Conservation (phyloP, 2,797 vertebrate genomes). For the Poeciliopsis gracilis region DNA sequence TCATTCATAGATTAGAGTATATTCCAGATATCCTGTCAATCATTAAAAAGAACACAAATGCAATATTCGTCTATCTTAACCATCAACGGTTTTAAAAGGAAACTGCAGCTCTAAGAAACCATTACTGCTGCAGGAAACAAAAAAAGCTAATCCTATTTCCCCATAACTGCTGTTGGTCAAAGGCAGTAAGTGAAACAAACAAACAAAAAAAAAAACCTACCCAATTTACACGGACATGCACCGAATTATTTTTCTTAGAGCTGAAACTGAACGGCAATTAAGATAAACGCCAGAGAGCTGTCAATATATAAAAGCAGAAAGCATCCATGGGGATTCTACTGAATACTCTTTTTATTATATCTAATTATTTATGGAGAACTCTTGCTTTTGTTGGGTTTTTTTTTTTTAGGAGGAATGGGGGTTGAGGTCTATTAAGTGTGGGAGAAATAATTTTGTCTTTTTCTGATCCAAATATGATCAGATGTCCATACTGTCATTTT, state of each 20-base stretch:
- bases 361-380: background rate
- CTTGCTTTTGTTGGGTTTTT: background rate
- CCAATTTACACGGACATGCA: slow-evolving; percentile 51
- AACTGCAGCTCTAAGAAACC: background rate
- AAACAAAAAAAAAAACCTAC: slow-evolving; percentile 3
- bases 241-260: slow-evolving; percentile 23
- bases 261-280: slow-evolving; percentile 35
- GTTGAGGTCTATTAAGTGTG: background rate
- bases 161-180: slow-evolving; percentile 21
- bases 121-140: slow-evolving; percentile 6
- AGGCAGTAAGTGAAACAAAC: slow-evolving; percentile 39
- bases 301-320: background rate
- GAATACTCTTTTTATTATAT: background rate
- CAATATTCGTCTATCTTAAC: background rate
- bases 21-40: background rate
- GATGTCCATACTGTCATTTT: background rate
- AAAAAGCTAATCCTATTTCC: slow-evolving; percentile 15
- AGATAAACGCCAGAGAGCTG: slow-evolving; percentile 18
- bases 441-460: background rate
- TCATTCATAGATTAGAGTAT: background rate
- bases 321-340: background rate
- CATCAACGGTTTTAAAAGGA: background rate
- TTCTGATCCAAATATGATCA: background rate
- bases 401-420: background rate
- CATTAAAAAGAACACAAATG: background rate